Evolutionary conservation across 92 coral and sea anemone species (phyloP), one percentile per base, ranked within the genome.

Genomic region (Porites evermanni): DNA sequence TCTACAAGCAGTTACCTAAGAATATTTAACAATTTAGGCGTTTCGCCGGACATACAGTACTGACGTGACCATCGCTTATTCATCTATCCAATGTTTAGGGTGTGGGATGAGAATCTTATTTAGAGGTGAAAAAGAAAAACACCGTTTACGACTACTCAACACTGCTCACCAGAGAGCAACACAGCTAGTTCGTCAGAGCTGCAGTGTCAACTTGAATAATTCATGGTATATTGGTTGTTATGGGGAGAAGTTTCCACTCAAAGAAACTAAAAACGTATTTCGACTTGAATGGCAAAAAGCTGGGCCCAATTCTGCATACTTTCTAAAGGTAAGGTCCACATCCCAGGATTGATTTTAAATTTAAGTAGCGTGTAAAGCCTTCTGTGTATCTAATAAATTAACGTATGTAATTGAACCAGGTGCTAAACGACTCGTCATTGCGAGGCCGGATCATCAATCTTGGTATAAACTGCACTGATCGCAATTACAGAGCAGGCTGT

Each of bases 361-460:
- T 54, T 54, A 54, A 54, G 3, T 9, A 54, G 14, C 60, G 14
- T 54, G 60, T 0, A 3, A 38, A 38, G 44, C 44, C 44, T 0
- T 38, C 44, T 38, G 6, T 0, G 44, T 3, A 3, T 3, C 44
- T 38, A 38, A 38, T 4, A 0, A 38, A 38, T 3, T 0, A 38
- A 38, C 47, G 47, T 38, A 38, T 38, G 0, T 0, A 38, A 38
- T 38, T 38, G 6, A 38, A 9, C 0, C 60, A 74, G 78, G 78
- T 74, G 18, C 0, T 7, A 3, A 19, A 74, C 14, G 14, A 9
- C 14, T 9, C 60, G n/a, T 79, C 47, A 3, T 59, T n/a, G 9
- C 64, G 1, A 54, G 60, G 83, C 16, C 51, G 59, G 12, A 12
- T 79, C 24, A 23, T 79, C 44, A 79, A 79, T 4, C 74, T 79